Evolutionary conservation across 2,888 invertebrate genomes (phyloP), one percentile per base, ranked within the genome.

Genomic region (Euphydryas editha): DNA sequence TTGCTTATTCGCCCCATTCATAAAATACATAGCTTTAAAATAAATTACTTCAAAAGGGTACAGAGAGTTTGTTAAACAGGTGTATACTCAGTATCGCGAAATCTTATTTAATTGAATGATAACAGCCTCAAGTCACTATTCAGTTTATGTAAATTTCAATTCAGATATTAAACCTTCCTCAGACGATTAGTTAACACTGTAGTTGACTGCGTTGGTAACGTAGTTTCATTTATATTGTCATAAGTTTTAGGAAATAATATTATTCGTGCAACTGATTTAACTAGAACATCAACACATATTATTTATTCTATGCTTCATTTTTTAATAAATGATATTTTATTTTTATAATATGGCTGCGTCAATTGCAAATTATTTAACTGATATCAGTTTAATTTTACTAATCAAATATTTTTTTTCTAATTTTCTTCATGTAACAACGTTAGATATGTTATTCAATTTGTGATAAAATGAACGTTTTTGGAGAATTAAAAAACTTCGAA

Each of bases 81-180:
- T 87, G 85, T 85, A 79, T 76, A 82, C 81, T 82, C 76, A 75
- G 82, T 84, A 86, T 85, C 81, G 78, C 85, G 81, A 88, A 89
- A 89, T 90, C 89, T 88, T 86, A 88, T 89, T 84, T 91, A 91
- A 92, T 91, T 90, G 87, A 92, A 91, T 87, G 85, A 92, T 90
- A 91, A 92, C 87, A 91, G 82, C 88, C 90, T 83, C 86, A 87
- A 90, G 91, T 88, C 79, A 85, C 79, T 78, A 77, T 80, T 81
- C 82, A 89, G 87, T 90, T 91, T 90, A 90, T 89, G 90, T 86
- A 87, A 90, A 90, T 92, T 88, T 85, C 59, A 79, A 86, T 84
- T 88, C 81, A 78, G 86, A 85, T 88, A 85, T 84, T 82, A 83
- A 81, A 85, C 83, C 84, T 82, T 83, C 81, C 77, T 79, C 81